Evolutionary conservation across 2,888 invertebrate species (phyloP), one percentile per base, ranked within the genome.

Genomic region (Cheilosia urbana): DNA sequence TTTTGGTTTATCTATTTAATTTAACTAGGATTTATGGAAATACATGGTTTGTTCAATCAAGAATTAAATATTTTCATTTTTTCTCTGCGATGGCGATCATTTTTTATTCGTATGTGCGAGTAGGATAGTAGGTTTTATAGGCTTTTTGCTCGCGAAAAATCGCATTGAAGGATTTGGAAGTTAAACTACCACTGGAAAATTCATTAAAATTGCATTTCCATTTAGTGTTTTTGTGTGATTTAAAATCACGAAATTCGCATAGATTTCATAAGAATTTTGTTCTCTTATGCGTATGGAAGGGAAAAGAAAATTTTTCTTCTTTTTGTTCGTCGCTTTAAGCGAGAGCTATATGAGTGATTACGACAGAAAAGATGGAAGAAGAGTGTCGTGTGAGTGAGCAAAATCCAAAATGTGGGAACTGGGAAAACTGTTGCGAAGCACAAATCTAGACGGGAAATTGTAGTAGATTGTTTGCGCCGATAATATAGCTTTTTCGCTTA

Each of bases 301-400:
- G 58, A 69, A 80, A 55, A 51, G 60, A 76, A 81, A 85, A 60
- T 72, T 76, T 72, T 76, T 81, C 65, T 62, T 81, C 72, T 40
- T 51, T 71, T 75, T 79, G 51, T 75, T 76, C 65, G 81, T 72
- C 66, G 75, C 49, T 66, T 55, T 47, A 42, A 68, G 71, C 71
- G 55, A 72, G 58, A 71, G 69, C 21, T 51, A 27, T 78, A 49
- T 77, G 60, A 40, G 58, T 81, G 85, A 87, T 88, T 88, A 88
- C 87, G 87, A 88, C 88, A 88, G 88, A 88, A 77, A 88, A 87
- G 83, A 87, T 87, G 81, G 81, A 87, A 87, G 85, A 79, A 80
- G 72, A 87, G 81, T 87, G 85, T 66, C 37, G 78, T 60, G 57
- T 58, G 63, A 69, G 76, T 30, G 42, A 78, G 68, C 55, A 71